These are phyloP conservation scores for Drosophila trapezifrons DNA, from an alignment of 1,140 invertebrate species.

Conservation along the genomic window DNA sequence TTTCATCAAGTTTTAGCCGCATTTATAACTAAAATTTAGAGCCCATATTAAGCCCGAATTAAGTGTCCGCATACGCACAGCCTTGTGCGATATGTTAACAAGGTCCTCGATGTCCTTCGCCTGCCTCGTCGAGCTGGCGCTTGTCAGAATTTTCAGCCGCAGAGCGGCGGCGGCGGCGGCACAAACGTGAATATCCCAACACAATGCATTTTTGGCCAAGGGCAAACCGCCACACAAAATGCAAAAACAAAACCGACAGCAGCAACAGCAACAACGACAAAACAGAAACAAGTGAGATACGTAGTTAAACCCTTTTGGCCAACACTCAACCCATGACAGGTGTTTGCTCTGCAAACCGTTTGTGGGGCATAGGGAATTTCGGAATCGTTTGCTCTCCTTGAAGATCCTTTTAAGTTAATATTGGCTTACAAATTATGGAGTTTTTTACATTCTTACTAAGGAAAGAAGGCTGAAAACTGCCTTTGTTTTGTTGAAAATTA, in stretches of 20 bases:
- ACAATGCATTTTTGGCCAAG: conserved; percentile 80
- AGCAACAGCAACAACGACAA: conserved; percentile 36
- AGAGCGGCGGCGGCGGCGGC: conserved; percentile 45
- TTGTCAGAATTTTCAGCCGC: conserved; percentile 76
- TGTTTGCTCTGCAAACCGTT: conserved; percentile 56
- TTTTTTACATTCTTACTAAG: too few species aligned
- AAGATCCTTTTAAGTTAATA: not conserved
- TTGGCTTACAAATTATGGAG: not conserved
- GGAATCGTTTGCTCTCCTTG: not conserved
- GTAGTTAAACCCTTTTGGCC: conserved; percentile 76
- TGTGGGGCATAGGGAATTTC: not conserved
- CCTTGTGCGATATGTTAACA: conserved; percentile 48
- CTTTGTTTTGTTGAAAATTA: too few species aligned
- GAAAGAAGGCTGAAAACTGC: too few species aligned
- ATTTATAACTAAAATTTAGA: conserved; percentile 40
- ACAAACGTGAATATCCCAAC: conserved; percentile 51
- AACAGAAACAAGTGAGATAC: conserved; percentile 70
- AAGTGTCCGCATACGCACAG: conserved; percentile 47
- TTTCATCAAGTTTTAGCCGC: conserved; percentile 41
- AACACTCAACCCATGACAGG: conserved; percentile 74
- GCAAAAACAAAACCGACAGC: conserved; percentile 35
- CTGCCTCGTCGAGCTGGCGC: conserved; percentile 53
- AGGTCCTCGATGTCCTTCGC: conserved; percentile 38
- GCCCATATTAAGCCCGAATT: conserved; percentile 23
- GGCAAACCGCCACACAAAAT: conserved; percentile 62